Percentiles rank a stretch among this genome's conserved stretches.
These are phyloP conservation scores for Thymallus thymallus DNA, from an alignment of 2,113 vertebrate species.

Conservation along the genomic window DNA sequence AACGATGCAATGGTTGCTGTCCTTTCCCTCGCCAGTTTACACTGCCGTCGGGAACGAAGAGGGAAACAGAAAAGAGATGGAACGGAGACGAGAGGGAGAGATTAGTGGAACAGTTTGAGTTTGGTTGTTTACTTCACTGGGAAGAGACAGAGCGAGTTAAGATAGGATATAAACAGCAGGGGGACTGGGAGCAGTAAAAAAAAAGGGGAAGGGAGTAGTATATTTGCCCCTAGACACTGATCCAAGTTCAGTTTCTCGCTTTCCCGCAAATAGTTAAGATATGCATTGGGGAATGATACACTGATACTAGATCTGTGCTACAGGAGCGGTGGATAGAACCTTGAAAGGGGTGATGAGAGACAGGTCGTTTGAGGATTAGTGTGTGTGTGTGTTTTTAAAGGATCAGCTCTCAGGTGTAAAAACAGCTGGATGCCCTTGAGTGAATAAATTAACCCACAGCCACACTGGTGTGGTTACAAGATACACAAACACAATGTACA, in stretches of 20 bases:
- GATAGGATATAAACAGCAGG: not conserved
- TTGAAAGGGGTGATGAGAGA: too few species aligned
- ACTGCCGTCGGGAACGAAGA: constrained; percentile 52
- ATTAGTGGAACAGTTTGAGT: constrained; percentile 33
- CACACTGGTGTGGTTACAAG: constrained; percentile 34
- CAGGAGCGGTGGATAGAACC: not conserved
- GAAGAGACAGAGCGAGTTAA: not conserved
- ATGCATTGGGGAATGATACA: not conserved
- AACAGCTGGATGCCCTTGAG: constrained; percentile 48
- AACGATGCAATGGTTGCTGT: constrained; percentile 68
- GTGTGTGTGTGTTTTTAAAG: too few species aligned
- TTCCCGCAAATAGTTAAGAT: not conserved
- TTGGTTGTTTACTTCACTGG: constrained; percentile 43
- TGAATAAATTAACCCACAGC: constrained; percentile 54
- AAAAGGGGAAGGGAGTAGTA: not conserved
- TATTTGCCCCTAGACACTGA: not conserved
- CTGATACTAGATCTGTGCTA: not conserved
- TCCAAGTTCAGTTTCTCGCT: not conserved
- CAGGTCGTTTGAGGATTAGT: not conserved
- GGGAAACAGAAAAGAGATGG: constrained; percentile 38
- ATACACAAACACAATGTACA: not conserved
- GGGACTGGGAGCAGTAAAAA: not conserved
- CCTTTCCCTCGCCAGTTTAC: constrained; percentile 39
- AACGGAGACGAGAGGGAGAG: constrained; percentile 34
- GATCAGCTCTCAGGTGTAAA: constrained; percentile 25